Base-by-base conservation (phyloP, 1,140 invertebrate species). In the Halotydeus destructor region DNA sequence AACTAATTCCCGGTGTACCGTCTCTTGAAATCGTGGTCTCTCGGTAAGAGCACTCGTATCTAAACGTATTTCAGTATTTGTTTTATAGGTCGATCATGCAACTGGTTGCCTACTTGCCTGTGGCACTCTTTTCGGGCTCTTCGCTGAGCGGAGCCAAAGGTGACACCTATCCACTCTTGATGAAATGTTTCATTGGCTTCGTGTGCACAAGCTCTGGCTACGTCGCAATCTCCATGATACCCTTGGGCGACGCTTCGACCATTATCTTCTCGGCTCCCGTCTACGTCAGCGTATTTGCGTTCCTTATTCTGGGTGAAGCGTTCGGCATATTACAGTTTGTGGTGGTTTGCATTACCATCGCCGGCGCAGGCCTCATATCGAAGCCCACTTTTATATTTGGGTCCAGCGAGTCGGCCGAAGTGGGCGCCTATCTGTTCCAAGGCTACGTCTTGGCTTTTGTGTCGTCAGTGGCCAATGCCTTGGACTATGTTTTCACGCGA, bases 381-480 rank as follows among this genome's bases (percentile, higher is more conserved):
- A 62, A 57, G 43, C 66, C 66, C 38, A 65, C 65, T 22, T 66
- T 68, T 46, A 47, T 69, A 14, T 58, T 59, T 36, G 57, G 54
- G 8, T 35, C 34, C 5, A 40, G 41, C 8, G n/a, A n/a, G n/a
- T 44, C 43, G n/a, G 40, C 32, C 38, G 36, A 18, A 14, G 12
- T 26, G 8, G n/a, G 23, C 14, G 16, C 73, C 54, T 34, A 49
- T 22, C 39, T 19, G 23, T 59, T 79, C 14, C 74, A 74, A 69
- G 79, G 78, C 40, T 74, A 77, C 4, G 66, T 78, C 1, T 75
- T 78, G 19, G 79, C 81, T 24, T 75, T 84, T 50, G 68, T 73
- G 19, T 77, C 79, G 0, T 83, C 80, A 23, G 64, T 86, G 37
- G 81, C 84, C 54, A 78, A 78, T 22, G 80, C 82, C 9, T 81